Base-by-base conservation (phyloP, 2,797 vertebrate species). In the Arrhamphus sclerolepis region DNA sequence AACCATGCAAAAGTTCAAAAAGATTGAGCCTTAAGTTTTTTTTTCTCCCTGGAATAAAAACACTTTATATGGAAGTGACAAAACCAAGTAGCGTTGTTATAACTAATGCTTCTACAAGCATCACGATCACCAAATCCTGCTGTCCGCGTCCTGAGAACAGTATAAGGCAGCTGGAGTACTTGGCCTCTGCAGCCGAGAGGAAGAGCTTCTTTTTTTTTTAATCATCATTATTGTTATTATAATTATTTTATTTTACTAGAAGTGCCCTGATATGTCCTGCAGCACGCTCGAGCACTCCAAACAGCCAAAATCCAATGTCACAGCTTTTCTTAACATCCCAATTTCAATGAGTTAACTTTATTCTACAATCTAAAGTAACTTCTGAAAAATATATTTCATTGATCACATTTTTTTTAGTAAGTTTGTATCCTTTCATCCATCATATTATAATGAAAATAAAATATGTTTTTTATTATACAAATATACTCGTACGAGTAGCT, bases 111-210 rank as follows among this genome's bases (percentile, higher is more conserved):
- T 46, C 38, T 28, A n/a, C n/a, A n/a, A n/a, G n/a, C n/a, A n/a
- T n/a, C n/a, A n/a, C n/a, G 7, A 53, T n/a, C 22, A 47, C 72
- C 52, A 63, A 59, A 65, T 81, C 22, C 34, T 56, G 54, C 56
- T 29, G 58, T 68, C 46, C 29, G 66, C 26, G 1, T 80, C 83
- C 84, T 86, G 87, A 89, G 81, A 82, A 29, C 65, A 19, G 55
- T 31, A 2, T 81, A 85, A 83, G 80, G 58, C 83, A 78, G 51
- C 64, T 46, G 47, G 70, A 51, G 14, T 10, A 14, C 77, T 58
- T 60, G n/a, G n/a, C n/a, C n/a, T n/a, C n/a, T n/a, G n/a, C n/a
- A n/a, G n/a, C n/a, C n/a, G n/a, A n/a, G n/a, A n/a, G n/a, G n/a
- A n/a, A n/a, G n/a, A n/a, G n/a, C n/a, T n/a, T n/a, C n/a, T n/a